Conservation (phyloP, 2,113 vertebrate species). For the Cheilinus undulatus region DNA sequence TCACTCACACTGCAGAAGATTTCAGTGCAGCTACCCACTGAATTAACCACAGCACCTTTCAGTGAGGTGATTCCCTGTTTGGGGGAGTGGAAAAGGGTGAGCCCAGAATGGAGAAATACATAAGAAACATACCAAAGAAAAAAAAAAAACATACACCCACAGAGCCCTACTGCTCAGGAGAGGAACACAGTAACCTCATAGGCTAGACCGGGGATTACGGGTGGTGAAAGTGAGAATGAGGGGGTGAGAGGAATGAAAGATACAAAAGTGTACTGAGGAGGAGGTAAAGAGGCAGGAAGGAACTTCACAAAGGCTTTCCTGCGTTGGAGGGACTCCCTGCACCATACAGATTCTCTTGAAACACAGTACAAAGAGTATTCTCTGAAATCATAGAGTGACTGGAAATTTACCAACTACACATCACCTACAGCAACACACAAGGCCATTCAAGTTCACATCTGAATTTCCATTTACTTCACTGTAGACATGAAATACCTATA, state of each 20-base stretch:
- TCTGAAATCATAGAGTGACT: constrained; percentile 63
- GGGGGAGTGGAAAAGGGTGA: constrained; percentile 74
- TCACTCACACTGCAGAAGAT: constrained; percentile 44
- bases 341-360: constrained; percentile 60
- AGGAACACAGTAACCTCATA: constrained; percentile 51
- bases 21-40: constrained; percentile 47
- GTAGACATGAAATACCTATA: constrained; percentile 1
- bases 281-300: constrained; percentile 76
- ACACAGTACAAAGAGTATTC: constrained; percentile 53
- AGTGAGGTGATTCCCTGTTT: constrained; percentile 73
- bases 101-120: constrained; percentile 69
- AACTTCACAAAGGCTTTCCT: constrained; percentile 83
- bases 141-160: constrained; percentile 49
- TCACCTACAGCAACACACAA: constrained; percentile 21
- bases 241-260: constrained; percentile 77
- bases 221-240: constrained; percentile 81
- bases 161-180: constrained; percentile 35
- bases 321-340: constrained; percentile 80
- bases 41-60: constrained; percentile 49
- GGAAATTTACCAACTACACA: constrained; percentile 66
- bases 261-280: constrained; percentile 80
- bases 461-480: not conserved
- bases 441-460: constrained; percentile 20
- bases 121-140: not conserved
- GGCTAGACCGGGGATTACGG: constrained; percentile 63